Evolutionary conservation across 2,797 vertebrate genomes (phyloP), one percentile per base, ranked within the genome.

Genomic region (Pipistrellus pygmaeus): DNA sequence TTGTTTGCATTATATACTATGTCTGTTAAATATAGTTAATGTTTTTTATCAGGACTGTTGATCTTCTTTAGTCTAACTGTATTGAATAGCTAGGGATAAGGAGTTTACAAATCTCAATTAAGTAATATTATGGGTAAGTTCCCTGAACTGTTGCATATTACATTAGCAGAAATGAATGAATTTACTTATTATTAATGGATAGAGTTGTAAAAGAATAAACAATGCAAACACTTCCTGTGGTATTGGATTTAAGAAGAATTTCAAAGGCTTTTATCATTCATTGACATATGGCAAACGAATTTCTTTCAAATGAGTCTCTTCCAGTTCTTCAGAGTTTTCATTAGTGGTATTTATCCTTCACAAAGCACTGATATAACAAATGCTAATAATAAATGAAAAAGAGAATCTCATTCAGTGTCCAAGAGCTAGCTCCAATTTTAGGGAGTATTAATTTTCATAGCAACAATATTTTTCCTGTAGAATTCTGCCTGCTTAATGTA

Each of bases 1-100:
- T 64, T 81, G 15, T 89, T 89, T 92, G 41, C 5, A 85, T 69
- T 88, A n/a, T 35, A 69, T 71, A 23, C 41, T 83, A 69, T 91
- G 90, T 69, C 77, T 71, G 32, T 68, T 88, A n/a, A 90, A 62
- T 78, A 72, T 21, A 80, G 38, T 76, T 90, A 41, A 75, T 93
- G 27, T 44, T 96, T 96, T 88, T 69, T 41, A 20, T 32, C 38
- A 62, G 4, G 9, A 35, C 30, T 77, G 6, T 3, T 76, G n/a
- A 44, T 82, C 46, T 51, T 89, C 85, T 91, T 90, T 75, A 62
- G n/a, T 57, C 18, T 23, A 78, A 38, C 21, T 8, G 6, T 86
- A 38, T 85, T 76, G 23, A 95, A 91, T 48, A 86, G 32, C 41
- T 73, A 69, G 2, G 14, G 64, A 27, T 68, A 91, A 88, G 27